phyloP scores from a whole-genome alignment of 2,797 vertebrate species.

The Myotis planiceps region DNA sequence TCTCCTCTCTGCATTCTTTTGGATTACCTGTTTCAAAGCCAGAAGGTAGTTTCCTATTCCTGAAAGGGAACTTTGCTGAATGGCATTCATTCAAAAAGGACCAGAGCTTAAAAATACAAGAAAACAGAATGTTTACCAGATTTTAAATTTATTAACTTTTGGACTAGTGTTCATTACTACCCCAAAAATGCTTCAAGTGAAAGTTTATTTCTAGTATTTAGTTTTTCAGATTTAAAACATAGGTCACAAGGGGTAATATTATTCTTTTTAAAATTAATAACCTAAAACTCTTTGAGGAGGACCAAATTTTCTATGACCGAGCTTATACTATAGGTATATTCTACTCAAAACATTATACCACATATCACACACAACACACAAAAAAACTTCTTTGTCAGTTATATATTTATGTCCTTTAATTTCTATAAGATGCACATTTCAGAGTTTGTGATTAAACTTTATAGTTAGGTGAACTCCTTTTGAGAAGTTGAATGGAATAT shows the following conservation, averaged over 20 bases:
- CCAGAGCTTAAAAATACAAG: slow-evolving; percentile 1
- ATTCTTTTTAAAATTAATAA: background rate
- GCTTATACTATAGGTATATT: background rate
- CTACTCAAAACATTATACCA: background rate
- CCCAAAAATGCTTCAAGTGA: background rate
- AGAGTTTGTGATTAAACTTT: background rate
- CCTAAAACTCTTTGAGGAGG: slow-evolving; percentile 8
- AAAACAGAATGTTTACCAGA: background rate
- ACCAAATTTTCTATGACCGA: background rate
- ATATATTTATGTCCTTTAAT: background rate
- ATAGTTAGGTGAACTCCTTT: background rate
- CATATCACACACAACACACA: background rate
- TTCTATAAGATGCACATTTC: background rate
- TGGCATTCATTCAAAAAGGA: background rate
- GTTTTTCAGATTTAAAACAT: background rate
- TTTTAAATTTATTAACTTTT: background rate
- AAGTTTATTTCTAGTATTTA: slow-evolving; percentile 13
- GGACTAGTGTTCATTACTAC: background rate
- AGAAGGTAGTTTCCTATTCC: slow-evolving; percentile 43
- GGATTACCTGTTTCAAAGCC: slow-evolving; percentile 25
- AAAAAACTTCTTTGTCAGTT: background rate
- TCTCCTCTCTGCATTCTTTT: slow-evolving; percentile 7
- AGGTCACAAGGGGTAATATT: background rate
- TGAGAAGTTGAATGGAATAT: background rate
- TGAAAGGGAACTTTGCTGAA: slow-evolving; percentile 27